Percentiles rank a stretch among this genome's conserved stretches.
Evolutionary conservation across 2,888 invertebrate species (phyloP).

Genomic region (Drosophila formosana): DNA sequence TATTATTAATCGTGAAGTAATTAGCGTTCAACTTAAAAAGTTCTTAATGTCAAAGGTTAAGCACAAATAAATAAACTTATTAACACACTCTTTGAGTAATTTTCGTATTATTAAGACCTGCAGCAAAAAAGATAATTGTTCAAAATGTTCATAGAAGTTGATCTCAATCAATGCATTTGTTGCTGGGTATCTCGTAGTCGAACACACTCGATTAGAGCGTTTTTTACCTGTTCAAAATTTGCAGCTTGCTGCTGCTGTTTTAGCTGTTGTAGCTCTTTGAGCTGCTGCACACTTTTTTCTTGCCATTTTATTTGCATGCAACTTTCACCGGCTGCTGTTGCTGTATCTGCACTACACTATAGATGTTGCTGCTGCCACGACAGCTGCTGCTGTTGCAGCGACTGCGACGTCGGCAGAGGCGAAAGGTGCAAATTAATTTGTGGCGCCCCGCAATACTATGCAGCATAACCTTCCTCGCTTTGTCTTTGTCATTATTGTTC

Average conservation of each 20-base stretch:
- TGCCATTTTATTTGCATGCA: conserved; percentile 71
- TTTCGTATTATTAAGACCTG: no score
- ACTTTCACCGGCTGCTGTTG: conserved; percentile 71
- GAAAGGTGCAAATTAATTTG: conserved; percentile 81
- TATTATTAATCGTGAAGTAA: no score
- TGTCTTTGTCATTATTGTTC: conserved; percentile 56
- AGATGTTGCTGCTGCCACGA: conserved; percentile 14
- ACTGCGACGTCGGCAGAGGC: conserved; percentile 44
- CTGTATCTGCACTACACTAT: conserved; percentile 41
- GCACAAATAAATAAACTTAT: no score
- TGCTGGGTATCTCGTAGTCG: no score
- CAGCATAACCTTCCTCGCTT: conserved; percentile 64
- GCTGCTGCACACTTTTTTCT: conserved; percentile 54
- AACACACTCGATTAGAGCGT: no score
- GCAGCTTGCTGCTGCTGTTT: conserved; percentile 5
- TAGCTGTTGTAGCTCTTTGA: neutral
- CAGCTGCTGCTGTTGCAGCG: conserved; percentile 24
- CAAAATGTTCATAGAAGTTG: no score
- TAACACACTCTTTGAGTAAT: no score
- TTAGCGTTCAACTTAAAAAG: no score
- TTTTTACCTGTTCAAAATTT: conserved; percentile 3
- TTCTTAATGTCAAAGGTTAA: no score
- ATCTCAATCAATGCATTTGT: no score
- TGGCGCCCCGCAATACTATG: conserved; percentile 59
- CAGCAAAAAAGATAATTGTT: no score